phyloP scores from a whole-genome alignment of 2,113 vertebrate genomes.

The Lagopus leucura region DNA sequence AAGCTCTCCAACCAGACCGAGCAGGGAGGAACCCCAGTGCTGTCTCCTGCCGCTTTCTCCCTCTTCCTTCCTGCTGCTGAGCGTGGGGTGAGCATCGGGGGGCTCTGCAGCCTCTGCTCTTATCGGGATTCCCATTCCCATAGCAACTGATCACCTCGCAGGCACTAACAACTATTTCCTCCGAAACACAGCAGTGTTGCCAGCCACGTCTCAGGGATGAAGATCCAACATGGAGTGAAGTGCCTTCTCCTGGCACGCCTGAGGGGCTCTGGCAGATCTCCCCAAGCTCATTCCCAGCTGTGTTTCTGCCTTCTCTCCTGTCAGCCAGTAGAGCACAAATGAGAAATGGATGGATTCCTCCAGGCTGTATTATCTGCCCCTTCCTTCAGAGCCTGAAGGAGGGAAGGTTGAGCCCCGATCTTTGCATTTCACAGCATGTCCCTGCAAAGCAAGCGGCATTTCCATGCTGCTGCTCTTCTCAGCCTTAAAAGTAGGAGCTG shows the following conservation, averaged over 20 bases:
- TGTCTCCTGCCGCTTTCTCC: too few species aligned
- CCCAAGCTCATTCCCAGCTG: background rate
- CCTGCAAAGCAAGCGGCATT: background rate
- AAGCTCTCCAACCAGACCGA: background rate
- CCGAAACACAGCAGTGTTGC: background rate
- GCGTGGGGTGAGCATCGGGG: too few species aligned
- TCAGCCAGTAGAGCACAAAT: background rate
- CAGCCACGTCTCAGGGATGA: background rate
- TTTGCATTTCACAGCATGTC: too few species aligned
- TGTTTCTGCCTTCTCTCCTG: background rate
- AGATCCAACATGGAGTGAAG: background rate
- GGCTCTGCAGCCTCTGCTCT: background rate
- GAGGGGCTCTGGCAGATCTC: background rate
- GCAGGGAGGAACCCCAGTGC: background rate
- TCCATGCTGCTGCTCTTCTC: background rate
- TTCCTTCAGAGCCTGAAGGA: background rate
- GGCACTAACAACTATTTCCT: background rate
- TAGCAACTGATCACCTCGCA: background rate
- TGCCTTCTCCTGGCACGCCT: background rate
- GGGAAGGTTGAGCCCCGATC: background rate
- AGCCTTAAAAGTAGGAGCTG: fast-evolving
- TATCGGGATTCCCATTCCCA: background rate
- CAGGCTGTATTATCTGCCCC: background rate
- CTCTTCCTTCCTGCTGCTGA: too few species aligned
- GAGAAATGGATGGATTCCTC: background rate